A percentile compares a stretch with the other conserved stretches of the same genome.
phyloP scores from a whole-genome alignment of 1,140 invertebrate species.

The Lutraria rhynchaena region DNA sequence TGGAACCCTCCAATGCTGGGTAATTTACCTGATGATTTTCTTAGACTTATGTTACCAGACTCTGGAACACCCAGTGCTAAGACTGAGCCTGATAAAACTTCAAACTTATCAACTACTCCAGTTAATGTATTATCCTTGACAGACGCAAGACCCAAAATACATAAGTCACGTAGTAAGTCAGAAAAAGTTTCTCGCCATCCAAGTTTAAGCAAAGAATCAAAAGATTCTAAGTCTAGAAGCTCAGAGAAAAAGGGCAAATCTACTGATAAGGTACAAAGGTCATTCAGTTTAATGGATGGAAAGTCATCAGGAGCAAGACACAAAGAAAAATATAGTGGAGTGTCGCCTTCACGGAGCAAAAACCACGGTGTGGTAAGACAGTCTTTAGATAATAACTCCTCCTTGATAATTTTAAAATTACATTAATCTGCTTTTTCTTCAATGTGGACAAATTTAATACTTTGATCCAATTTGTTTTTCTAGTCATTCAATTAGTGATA shows the following conservation, averaged over 20 bases:
- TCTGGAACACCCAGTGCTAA: constrained; percentile 13
- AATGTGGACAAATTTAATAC: no score
- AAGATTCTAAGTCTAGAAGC: constrained; percentile 24
- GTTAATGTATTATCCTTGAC: constrained; percentile 29
- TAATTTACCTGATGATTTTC: constrained; percentile 90
- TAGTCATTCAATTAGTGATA: no score
- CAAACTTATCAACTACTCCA: constrained; percentile 27
- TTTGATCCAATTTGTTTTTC: no score
- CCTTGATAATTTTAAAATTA: not conserved
- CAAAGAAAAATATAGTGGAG: constrained; percentile 9
- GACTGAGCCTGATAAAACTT: constrained; percentile 17
- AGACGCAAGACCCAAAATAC: constrained; percentile 50
- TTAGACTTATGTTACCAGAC: constrained; percentile 82
- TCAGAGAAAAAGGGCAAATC: constrained; percentile 48
- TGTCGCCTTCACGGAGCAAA: constrained; percentile 9
- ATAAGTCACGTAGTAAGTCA: constrained; percentile 50
- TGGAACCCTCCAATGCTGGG: constrained; percentile 93
- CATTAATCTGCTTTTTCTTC: no score
- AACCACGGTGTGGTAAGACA: constrained; percentile 39
- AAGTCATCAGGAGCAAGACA: constrained; percentile 35
- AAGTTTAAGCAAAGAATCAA: constrained; percentile 45
- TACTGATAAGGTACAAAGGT: constrained; percentile 34
- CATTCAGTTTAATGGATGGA: constrained; percentile 37
- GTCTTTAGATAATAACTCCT: not conserved
- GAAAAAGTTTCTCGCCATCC: constrained; percentile 39